Evolutionary conservation across 64 coral and sea anemone species (phyloP), one percentile per base, ranked within the genome.

Genomic region (Montipora foliosa): DNA sequence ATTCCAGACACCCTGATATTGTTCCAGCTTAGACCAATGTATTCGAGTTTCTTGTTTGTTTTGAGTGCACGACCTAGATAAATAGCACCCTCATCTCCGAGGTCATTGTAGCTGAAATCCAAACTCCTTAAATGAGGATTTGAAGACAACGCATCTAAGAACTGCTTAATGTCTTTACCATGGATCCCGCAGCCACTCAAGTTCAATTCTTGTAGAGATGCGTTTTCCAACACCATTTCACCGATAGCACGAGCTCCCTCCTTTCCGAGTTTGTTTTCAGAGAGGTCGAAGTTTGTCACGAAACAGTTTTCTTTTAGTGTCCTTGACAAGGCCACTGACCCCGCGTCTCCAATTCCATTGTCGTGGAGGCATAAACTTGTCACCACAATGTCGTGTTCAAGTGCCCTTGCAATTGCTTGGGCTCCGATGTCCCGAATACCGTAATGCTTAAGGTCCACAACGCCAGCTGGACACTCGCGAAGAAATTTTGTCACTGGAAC

Each of bases 21-120:
- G 44, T 91, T 91, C 88, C 88, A 95, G 89, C 89, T 95, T 14
- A 95, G n/a, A 55, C 87, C 94, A 5, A 95, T 76, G 9, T 7
- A 60, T 53, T 91, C 78, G n/a, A 95, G 7, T 2, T 76, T 77
- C n/a, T 22, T 15, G 62, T 91, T 95, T 37, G 4, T 58, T 6
- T 53, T 12, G 0, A 95, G 75, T 1, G 87, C 89, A 15, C 47
- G 9, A 8, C 81, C 89, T 5, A 95, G 59, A 80, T 75, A 19
- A 59, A 72, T 77, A 14, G 68, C 82, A 44, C 91, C 91, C 9
- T 64, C 68, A 25, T 93, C 91, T 76, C 80, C 80, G 3, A 93
- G 81, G 44, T 93, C 74, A 44, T 93, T 93, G 52, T 84, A 93
- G 74, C 82, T 76, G 52, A 86, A 84, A 47, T 84, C 21, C 15